These are phyloP conservation scores for Zaprionus inermis DNA, from an alignment of 1,140 invertebrate genomes.

Conservation along the genomic window DNA sequence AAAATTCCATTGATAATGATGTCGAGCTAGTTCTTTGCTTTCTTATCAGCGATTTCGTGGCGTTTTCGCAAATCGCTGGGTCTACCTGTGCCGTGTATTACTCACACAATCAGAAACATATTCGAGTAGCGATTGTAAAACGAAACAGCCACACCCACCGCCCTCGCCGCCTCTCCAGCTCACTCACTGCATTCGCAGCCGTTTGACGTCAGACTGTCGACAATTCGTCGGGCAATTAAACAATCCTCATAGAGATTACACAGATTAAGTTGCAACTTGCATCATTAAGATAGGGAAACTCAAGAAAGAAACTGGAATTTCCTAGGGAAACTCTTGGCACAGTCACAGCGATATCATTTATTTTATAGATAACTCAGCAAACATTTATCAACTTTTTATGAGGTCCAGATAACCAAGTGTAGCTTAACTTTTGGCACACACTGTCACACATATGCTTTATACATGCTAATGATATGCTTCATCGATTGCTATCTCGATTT, in stretches of 20 bases:
- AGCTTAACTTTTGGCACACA: conserved; percentile 1
- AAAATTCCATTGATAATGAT: conserved; percentile 80
- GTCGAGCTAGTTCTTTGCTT: conserved; percentile 18
- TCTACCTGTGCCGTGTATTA: conserved; percentile 50
- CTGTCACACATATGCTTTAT: background rate
- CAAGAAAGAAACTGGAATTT: conserved; percentile 8
- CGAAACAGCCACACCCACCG: background rate
- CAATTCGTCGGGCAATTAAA: conserved; percentile 55
- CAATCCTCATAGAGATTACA: conserved; percentile 48
- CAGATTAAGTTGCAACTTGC: conserved; percentile 24
- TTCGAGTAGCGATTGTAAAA: conserved; percentile 21
- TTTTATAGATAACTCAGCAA: background rate
- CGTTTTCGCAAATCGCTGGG: background rate
- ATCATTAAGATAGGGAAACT: conserved; percentile 20
- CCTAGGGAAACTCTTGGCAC: background rate
- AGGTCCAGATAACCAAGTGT: background rate
- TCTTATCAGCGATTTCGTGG: conserved; percentile 28
- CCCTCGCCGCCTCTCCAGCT: too few relatives aligned
- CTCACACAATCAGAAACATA: conserved; percentile 39
- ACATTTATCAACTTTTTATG: background rate
- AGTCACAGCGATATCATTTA: background rate
- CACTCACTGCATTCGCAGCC: background rate
- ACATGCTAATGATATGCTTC: conserved; percentile 3
- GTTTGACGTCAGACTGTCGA: conserved; percentile 69
- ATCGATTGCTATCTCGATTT: conserved; percentile 1